Conservation (phyloP, 2,888 invertebrate genomes). For the Synergus japonicus region DNA sequence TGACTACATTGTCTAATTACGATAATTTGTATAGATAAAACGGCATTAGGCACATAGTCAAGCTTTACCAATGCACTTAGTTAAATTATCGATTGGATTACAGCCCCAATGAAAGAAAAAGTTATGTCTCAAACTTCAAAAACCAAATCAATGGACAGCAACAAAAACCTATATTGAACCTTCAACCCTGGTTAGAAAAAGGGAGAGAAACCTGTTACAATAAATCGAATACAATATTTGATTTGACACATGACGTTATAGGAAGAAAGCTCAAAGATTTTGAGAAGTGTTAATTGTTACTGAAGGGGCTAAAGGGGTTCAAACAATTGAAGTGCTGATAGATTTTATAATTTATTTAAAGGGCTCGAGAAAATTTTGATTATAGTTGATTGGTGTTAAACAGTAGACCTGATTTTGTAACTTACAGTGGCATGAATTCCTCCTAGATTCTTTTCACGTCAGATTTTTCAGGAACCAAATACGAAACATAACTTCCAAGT, state of each 20-base stretch:
- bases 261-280: background rate
- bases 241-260: background rate
- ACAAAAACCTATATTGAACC: background rate
- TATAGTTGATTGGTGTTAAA: background rate
- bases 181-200: background rate
- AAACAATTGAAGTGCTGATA: background rate
- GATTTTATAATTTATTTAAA: background rate
- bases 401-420: background rate
- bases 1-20: slow-evolving; percentile 12
- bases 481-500: background rate
- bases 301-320: background rate
- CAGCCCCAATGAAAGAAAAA: background rate
- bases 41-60: background rate
- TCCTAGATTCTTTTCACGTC: slow-evolving; percentile 12
- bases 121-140: background rate
- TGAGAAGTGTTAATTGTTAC: background rate
- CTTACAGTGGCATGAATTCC: slow-evolving; percentile 36
- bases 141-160: background rate
- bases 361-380: background rate
- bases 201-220: background rate
- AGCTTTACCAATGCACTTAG: background rate
- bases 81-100: background rate
- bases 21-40: background rate
- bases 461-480: background rate
- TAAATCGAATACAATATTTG: background rate